Percentiles rank a stretch among this genome's conserved stretches.
Conservation (phyloP, 2,888 invertebrate species). For the Falcaria lacertinaria region DNA sequence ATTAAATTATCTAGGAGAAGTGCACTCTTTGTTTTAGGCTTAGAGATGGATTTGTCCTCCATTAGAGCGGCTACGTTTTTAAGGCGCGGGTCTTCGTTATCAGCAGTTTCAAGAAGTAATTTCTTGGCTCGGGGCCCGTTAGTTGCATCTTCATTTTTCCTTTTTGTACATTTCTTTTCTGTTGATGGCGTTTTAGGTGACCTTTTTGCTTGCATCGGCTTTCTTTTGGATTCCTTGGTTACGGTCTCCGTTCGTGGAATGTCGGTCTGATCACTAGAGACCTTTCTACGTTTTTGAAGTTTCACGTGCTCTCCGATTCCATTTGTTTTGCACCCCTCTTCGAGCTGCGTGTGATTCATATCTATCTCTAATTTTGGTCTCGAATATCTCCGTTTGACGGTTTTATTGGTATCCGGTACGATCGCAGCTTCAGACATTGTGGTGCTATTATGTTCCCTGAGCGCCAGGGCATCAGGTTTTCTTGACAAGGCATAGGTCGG, state of each 20-base stretch:
- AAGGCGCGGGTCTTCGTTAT: constrained; percentile 51
- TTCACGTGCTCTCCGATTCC: constrained; percentile 77
- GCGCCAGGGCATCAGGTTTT: constrained; percentile 66
- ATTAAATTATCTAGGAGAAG: constrained; percentile 77
- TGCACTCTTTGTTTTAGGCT: constrained; percentile 70
- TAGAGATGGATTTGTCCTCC: constrained; percentile 39
- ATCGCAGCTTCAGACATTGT: constrained; percentile 40
- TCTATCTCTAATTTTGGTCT: constrained; percentile 71
- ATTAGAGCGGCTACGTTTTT: constrained; percentile 38
- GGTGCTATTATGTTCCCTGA: constrained; percentile 62
- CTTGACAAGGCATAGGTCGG: constrained; percentile 55
- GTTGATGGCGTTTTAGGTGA: constrained; percentile 43
- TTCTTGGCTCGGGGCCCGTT: constrained; percentile 50
- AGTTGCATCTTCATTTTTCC: constrained; percentile 53
- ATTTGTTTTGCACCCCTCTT: constrained; percentile 67
- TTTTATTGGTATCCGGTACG: constrained; percentile 48
- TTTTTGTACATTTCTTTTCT: constrained; percentile 66
- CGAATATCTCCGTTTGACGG: constrained; percentile 66
- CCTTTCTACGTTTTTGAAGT: constrained; percentile 75
- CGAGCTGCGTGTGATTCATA: constrained; percentile 69
- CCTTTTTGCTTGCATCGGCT: constrained; percentile 42
- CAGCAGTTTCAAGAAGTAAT: constrained; percentile 38
- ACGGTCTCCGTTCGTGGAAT: constrained; percentile 42
- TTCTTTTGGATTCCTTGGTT: constrained; percentile 57
- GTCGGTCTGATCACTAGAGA: constrained; percentile 62